Base-by-base conservation (phyloP, 2,888 invertebrate species). In the Heliconius charithonia region DNA sequence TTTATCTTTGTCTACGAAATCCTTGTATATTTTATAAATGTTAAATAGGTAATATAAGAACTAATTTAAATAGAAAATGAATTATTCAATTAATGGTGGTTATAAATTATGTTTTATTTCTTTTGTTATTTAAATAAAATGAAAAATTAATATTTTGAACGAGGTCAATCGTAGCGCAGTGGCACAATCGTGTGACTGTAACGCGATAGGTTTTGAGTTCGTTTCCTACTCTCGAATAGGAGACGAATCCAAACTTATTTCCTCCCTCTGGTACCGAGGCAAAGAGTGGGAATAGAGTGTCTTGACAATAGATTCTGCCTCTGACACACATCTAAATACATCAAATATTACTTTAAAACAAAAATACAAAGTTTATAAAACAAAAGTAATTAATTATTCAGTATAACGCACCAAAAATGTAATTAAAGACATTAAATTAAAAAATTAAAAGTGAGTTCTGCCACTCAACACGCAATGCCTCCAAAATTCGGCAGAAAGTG, bases 1-100 rank as follows among this genome's bases (percentile, higher is more conserved):
- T 72, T 37, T 72, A 72, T 72, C 59, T 32, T 72, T 72, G n/a
- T 59, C n/a, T 37, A 56, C n/a, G 0, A 45, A 69, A 69, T n/a
- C 6, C n/a, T 71, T 56, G 32, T 32, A 32, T 56, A 51, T 22
- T 71, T 70, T 71, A 56, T 56, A 71, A 71, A 71, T 71, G 27
- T 13, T 56, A 25, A 69, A 6, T 22, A 56, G 19, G 22, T 51
- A 71, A 69, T 22, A 41, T 69, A 41, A 12, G 6, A 69, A 32
- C n/a, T 25, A 69, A 41, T 69, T 69, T 12, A 41, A 69, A 69
- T 69, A 25, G n/a, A 41, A n/a, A 51, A 56, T 51, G 19, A 29
- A 56, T 56, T 27, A 51, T 29, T n/a, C 22, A 22, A 22, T 29
- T 45, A 22, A 71, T 71, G 29, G 12, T 45, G 10, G 27, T 19